A percentile compares a stretch with the other conserved stretches of the same genome.
Conservation (phyloP, 2,888 invertebrate species). For the Lasius fuliginosus region DNA sequence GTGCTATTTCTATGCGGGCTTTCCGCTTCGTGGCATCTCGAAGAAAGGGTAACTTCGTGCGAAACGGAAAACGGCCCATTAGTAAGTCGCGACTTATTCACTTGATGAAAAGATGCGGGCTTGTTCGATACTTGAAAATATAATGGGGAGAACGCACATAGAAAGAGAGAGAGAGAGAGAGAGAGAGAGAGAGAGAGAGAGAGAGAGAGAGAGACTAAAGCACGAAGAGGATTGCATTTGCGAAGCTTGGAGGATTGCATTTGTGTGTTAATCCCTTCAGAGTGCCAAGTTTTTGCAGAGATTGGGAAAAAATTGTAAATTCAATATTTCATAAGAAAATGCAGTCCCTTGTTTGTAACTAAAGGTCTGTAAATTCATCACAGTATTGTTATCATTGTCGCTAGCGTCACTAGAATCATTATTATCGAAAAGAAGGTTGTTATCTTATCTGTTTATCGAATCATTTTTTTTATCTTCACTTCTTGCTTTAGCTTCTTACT, state of each 20-base stretch:
- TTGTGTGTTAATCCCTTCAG: slow-evolving; percentile 2
- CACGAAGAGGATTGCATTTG: background rate
- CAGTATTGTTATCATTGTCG: background rate
- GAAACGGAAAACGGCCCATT: background rate
- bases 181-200: background rate
- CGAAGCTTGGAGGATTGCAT: background rate
- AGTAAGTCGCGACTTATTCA: slow-evolving; percentile 32
- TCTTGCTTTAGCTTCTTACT: background rate
- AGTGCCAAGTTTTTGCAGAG: background rate
- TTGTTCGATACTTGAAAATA: slow-evolving; percentile 42
- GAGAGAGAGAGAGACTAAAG: background rate
- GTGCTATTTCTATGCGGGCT: slow-evolving; percentile 64
- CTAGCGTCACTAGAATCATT: background rate
- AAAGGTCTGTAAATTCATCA: background rate
- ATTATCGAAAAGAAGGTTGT: background rate
- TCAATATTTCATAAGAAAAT: slow-evolving; percentile 14
- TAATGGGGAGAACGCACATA: background rate
- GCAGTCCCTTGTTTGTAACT: slow-evolving; percentile 1
- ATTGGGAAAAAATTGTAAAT: background rate
- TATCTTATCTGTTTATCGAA: background rate
- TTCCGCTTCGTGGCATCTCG: slow-evolving; percentile 30
- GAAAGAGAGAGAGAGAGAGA: background rate
- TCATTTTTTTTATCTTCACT: background rate
- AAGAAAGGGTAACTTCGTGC: background rate
- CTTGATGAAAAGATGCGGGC: slow-evolving; percentile 27